phyloP scores from a whole-genome alignment of 2,797 vertebrate genomes.

The Acrocephalus scirpaceus region DNA sequence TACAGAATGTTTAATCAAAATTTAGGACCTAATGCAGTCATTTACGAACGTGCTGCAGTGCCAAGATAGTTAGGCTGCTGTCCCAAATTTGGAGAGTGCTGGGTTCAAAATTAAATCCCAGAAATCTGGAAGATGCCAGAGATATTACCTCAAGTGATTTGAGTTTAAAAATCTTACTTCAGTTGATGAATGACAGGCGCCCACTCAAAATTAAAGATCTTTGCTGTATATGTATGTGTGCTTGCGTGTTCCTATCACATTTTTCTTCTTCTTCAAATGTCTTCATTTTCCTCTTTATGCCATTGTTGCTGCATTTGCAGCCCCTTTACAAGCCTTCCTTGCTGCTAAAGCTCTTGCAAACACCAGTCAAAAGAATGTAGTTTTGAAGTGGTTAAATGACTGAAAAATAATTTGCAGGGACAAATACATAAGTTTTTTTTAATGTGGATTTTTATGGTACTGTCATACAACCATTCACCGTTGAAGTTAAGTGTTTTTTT shows the following conservation, averaged over 20 bases:
- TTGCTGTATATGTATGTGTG: neutral
- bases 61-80: constrained; percentile 79
- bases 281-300: neutral
- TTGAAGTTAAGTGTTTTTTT: constrained; percentile 87
- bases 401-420: constrained; percentile 80
- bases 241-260: neutral
- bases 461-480: constrained; percentile 82
- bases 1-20: constrained; percentile 87
- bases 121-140: constrained; percentile 68
- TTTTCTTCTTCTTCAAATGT: constrained; percentile 1
- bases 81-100: constrained; percentile 76
- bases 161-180: constrained; percentile 72
- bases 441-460: constrained; percentile 83
- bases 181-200: constrained; percentile 66
- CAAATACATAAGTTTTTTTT: constrained; percentile 83
- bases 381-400: constrained; percentile 81
- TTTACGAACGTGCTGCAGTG: constrained; percentile 77
- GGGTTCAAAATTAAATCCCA: constrained; percentile 79
- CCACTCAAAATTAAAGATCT: constrained; percentile 37
- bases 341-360: constrained; percentile 45
- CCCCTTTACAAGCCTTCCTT: neutral
- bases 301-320: neutral
- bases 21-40: constrained; percentile 84
- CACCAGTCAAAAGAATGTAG: constrained; percentile 50
- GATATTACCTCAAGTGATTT: constrained; percentile 70